Evolutionary conservation across 2,113 vertebrate species (phyloP), one percentile per base, ranked within the genome.

Genomic region (Ictalurus furcatus): DNA sequence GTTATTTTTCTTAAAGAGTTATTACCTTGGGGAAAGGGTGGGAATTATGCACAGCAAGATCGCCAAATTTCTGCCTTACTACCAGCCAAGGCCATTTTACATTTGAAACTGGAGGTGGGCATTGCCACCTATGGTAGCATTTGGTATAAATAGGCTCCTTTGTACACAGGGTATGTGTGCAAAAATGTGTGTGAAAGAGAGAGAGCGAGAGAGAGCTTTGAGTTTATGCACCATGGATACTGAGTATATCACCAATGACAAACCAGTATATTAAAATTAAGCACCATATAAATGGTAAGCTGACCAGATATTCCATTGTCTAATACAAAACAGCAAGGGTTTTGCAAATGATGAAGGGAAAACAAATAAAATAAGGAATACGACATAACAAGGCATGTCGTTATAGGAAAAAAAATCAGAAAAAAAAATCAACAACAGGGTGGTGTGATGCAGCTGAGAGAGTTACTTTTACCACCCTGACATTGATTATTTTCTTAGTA

Each of bases 41-140:
- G 86, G 86, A 80, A 80, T 63, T 52, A 67, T 69, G 17, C 61
- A 67, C 61, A 59, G 25, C 37, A 61, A 61, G 7, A 12, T 67
- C 71, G 67, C 80, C 80, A 74, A 63, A 73, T 54, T 48, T 73
- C 67, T 83, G 63, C 61, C 87, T 59, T 71, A 58, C 25, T 73
- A 59, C 30, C 63, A 82, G 79, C 87, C 80, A 88, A 84, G 28
- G 23, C 37, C 14, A 59, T 84, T 74, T 48, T 74, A 48, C 79
- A 37, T 58, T 28, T 73, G 79, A 83, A 82, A 61, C 67, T 30
- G 23, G 14, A 54, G 78, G 48, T 82, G 76, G 80, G 80, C 30
- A 81, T 67, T 28, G n/a, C 76, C 86, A 87, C 80, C 17, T 84
- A 48, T 37, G 23, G 54, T 21, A 73, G 63, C 79, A 59, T 67